Percentiles rank a stretch among this genome's conserved stretches.
Conservation (phyloP, 2,113 vertebrate genomes). For the Nesospiza acunhae region DNA sequence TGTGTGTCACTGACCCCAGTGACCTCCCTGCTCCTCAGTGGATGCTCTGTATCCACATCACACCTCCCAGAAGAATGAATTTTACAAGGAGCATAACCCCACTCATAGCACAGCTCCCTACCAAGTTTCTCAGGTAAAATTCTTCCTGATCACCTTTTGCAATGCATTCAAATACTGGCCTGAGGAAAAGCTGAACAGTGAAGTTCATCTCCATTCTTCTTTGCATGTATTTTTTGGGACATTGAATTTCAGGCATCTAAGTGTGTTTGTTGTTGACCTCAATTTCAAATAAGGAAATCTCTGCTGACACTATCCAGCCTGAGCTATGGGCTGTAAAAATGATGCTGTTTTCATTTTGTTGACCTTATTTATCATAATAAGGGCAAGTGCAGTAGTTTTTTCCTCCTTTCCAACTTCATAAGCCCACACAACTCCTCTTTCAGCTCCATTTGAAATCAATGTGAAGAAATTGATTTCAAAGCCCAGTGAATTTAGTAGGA, state of each 20-base stretch:
- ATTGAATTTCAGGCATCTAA: not conserved
- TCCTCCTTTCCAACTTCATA: not conserved
- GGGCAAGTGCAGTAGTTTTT: not conserved
- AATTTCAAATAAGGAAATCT: not conserved
- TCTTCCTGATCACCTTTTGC: not conserved
- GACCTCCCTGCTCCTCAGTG: not conserved
- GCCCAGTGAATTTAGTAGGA: not conserved
- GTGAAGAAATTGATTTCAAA: constrained; percentile 35
- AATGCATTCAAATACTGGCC: not conserved
- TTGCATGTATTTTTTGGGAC: not conserved
- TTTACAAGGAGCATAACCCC: not conserved
- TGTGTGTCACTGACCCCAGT: fast-evolving
- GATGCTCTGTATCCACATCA: not conserved
- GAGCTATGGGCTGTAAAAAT: not conserved
- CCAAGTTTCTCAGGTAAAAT: not conserved
- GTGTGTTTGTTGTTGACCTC: not conserved
- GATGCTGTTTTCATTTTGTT: not conserved
- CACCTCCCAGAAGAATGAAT: not conserved
- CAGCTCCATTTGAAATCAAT: constrained; percentile 38
- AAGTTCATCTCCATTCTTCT: not conserved
- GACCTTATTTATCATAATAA: constrained; percentile 19
- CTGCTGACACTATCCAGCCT: not conserved
- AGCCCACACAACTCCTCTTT: not conserved
- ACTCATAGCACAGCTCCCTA: not conserved
- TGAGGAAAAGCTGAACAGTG: not conserved